These are phyloP conservation scores for Crypturellus tataupa DNA, from an alignment of 2,797 vertebrate genomes.

Conservation along the genomic window DNA sequence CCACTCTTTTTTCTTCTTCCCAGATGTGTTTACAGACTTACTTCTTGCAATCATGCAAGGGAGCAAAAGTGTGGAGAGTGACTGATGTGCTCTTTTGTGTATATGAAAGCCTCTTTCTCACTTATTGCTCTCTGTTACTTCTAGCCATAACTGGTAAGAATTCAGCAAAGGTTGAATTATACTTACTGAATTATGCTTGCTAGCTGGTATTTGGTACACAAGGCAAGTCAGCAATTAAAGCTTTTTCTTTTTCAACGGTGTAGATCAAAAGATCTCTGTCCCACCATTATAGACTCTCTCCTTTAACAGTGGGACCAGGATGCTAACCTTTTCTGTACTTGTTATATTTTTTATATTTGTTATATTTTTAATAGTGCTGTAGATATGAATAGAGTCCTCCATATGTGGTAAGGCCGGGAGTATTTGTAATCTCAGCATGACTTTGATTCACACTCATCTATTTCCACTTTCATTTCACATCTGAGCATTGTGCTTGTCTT, in stretches of 20 bases:
- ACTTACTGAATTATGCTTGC: not conserved
- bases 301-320: not conserved
- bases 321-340: not conserved
- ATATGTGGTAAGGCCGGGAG: not conserved
- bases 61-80: not conserved
- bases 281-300: not conserved
- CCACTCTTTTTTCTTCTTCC: not conserved
- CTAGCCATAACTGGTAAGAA: not conserved
- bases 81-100: not conserved
- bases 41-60: not conserved
- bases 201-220: not conserved
- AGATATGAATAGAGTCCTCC: not conserved
- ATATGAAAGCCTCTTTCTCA: not conserved
- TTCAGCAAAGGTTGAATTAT: not conserved
- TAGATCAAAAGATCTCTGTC: not conserved
- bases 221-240: not conserved
- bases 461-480: not conserved
- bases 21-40: not conserved
- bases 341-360: too few relatives aligned
- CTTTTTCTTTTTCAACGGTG: not conserved
- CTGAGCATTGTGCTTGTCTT: not conserved
- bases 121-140: not conserved
- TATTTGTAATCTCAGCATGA: not conserved
- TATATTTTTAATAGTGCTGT: too few relatives aligned
- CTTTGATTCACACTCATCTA: not conserved